Evolutionary conservation across 2,113 vertebrate genomes (phyloP).

Genomic region (Semicossyphus pulcher): DNA sequence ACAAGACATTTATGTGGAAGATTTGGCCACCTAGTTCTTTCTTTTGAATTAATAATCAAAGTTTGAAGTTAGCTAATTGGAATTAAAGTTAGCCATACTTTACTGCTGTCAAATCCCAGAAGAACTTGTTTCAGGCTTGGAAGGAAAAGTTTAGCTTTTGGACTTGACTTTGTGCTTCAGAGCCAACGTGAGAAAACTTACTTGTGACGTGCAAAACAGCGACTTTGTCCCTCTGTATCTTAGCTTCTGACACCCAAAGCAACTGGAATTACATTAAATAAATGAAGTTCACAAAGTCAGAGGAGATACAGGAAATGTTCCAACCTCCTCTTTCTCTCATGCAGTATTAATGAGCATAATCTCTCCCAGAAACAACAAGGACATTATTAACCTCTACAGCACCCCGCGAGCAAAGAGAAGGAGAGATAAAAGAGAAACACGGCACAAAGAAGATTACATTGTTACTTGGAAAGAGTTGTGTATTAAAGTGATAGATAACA

Average conservation of each 20-base stretch:
- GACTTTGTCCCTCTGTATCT: background rate
- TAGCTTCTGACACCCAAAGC: background rate
- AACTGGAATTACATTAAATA: background rate
- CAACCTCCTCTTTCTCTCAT: background rate
- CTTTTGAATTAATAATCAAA: too few species aligned
- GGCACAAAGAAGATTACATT: background rate
- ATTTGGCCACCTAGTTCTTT: too few species aligned
- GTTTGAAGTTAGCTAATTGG: too few species aligned
- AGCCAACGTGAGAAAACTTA: background rate
- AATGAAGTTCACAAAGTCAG: background rate
- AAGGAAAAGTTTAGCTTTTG: too few species aligned
- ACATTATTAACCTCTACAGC: conserved; percentile 22
- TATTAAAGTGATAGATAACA: conserved; percentile 29
- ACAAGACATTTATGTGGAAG: too few species aligned
- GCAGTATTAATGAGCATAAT: background rate
- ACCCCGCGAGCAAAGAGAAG: background rate
- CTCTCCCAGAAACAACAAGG: background rate
- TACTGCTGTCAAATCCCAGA: too few species aligned
- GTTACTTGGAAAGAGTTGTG: background rate
- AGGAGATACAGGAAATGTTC: background rate
- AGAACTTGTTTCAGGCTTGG: too few species aligned
- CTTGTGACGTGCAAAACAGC: background rate
- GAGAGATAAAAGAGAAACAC: conserved; percentile 17
- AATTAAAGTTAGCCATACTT: too few species aligned
- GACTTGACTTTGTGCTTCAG: too few species aligned